Evolutionary conservation across 2,797 vertebrate species (phyloP), one percentile per base, ranked within the genome.

Genomic region (Pampus argenteus): DNA sequence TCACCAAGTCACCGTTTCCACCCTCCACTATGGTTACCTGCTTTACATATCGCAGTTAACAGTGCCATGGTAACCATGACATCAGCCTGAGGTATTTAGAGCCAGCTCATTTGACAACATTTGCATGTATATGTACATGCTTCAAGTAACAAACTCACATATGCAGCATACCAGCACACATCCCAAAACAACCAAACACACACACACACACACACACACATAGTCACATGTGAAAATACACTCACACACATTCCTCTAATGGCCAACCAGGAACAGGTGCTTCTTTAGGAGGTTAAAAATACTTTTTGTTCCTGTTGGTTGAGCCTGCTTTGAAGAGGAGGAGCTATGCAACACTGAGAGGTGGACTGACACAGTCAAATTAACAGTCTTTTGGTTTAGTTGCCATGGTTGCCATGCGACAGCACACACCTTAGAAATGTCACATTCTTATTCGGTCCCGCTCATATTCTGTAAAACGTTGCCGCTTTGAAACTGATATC

Each of bases 361-460:
- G 72, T 76, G 78, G 79, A 89, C 78, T 64, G 79, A 82, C 82
- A 81, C 82, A 71, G 68, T 73, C 64, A 81, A 90, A 90, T 86
- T 68, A 85, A 82, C 78, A 76, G 71, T 55, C 66, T 86, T 90
- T 90, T 84, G 69, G 78, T 87, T 81, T 82, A 81, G 78, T 92
- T 88, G 80, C 74, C 55, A 67, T 75, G 69, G 88, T 90, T 89
- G 87, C 92, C 78, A 81, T 68, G 90, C 76, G 29, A 91, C 88
- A 81, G 83, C 90, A 90, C 85, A 89, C 88, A 86, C 87, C 90
- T 87, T 85, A 74, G 62, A 90, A 88, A 93, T 88, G 84, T 88
- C 88, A 88, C 83, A 72, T 80, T 90, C 63, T 80, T 70, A 34
- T 64, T 74, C 10, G 48, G 74, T 68, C 66, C 56, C 14, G 66